Conservation (phyloP, 2,888 invertebrate species). For the Zygogramma bicolorata region DNA sequence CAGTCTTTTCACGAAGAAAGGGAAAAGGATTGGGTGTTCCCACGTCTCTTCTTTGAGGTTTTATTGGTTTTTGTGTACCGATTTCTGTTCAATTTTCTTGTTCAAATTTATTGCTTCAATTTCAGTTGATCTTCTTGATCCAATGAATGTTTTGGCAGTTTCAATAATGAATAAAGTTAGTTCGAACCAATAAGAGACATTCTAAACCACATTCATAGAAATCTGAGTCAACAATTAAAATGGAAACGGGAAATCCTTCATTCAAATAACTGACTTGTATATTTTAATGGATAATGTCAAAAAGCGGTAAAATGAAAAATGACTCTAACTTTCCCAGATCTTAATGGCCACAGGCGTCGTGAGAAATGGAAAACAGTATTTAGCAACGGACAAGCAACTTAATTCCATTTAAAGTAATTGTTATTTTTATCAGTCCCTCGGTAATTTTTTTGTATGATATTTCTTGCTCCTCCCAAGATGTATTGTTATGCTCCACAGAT, state of each 20-base stretch:
- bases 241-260: too few relatives aligned
- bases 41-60: too few relatives aligned
- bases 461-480: neutral
- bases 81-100: too few relatives aligned
- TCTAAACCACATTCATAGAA: neutral
- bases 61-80: too few relatives aligned
- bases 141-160: too few relatives aligned
- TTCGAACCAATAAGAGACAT: neutral
- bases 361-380: neutral
- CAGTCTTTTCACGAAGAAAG: too few relatives aligned
- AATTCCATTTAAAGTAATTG: neutral
- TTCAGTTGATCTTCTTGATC: too few relatives aligned
- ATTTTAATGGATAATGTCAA: neutral
- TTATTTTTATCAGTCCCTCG: slow-evolving; percentile 1
- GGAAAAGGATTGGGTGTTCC: too few relatives aligned
- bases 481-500: neutral
- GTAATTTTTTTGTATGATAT: neutral
- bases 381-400: neutral
- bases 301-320: neutral
- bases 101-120: too few relatives aligned
- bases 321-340: neutral
- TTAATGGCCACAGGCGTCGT: neutral
- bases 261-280: neutral
- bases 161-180: too few relatives aligned
- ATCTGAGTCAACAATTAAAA: too few relatives aligned